Evolutionary conservation across 64 coral and sea anemone species (phyloP).

Genomic region (Stichodactyla helianthus): DNA sequence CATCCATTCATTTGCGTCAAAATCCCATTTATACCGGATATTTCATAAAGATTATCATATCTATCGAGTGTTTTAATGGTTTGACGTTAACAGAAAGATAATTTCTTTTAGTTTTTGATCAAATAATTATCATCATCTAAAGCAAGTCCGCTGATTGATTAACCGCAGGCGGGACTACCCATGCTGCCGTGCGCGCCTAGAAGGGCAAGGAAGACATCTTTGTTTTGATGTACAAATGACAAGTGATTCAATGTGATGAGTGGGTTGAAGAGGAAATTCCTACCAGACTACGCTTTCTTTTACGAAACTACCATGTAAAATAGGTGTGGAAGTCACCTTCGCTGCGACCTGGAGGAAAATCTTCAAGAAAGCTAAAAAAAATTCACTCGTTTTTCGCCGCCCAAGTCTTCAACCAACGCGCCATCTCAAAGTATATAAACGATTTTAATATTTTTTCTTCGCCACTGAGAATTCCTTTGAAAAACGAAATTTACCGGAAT

Average conservation of each 20-base stretch:
- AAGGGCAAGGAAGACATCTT: slow-evolving; percentile 10
- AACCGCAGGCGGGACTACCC: slow-evolving; percentile 1
- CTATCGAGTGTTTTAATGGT: neutral
- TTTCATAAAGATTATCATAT: neutral
- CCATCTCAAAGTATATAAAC: too few species aligned
- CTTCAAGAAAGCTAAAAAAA: neutral
- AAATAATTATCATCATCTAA: neutral
- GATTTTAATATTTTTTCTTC: neutral
- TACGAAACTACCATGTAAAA: neutral
- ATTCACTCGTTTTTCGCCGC: neutral
- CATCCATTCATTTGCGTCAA: neutral
- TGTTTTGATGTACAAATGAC: slow-evolving; percentile 3
- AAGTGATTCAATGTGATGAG: slow-evolving; percentile 1
- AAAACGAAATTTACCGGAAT: neutral
- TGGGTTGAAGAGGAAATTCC: slow-evolving; percentile 19
- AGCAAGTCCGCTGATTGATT: slow-evolving; percentile 8
- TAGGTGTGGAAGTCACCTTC: slow-evolving; percentile 1
- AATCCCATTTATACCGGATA: neutral
- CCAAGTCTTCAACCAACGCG: neutral
- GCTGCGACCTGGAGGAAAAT: neutral
- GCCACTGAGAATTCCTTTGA: neutral
- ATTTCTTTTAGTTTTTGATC: neutral
- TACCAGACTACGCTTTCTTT: neutral
- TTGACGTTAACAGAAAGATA: neutral
- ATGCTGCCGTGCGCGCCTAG: neutral